Evolutionary conservation across 2,113 vertebrate genomes (phyloP).

Genomic region (Stegostoma tigrinum): DNA sequence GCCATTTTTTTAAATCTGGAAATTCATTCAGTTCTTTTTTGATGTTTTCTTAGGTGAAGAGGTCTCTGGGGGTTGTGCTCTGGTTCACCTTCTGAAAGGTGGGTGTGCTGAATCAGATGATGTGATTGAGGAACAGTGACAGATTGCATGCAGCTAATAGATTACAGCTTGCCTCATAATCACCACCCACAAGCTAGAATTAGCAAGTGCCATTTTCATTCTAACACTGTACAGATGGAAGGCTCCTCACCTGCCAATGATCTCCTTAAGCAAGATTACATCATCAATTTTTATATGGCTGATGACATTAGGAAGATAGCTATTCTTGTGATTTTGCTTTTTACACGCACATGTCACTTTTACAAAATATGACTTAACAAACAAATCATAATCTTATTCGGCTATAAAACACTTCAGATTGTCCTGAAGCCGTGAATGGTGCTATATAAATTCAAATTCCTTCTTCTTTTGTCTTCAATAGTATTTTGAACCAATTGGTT

Average conservation of each 20-base stretch:
- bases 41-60: background rate
- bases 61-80: background rate
- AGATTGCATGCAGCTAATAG: conserved; percentile 12
- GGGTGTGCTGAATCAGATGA: background rate
- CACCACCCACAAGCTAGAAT: background rate
- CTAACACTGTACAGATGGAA: background rate
- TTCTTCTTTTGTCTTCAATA: background rate
- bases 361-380: background rate
- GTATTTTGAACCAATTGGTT: background rate
- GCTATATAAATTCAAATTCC: background rate
- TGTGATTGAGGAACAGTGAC: background rate
- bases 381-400: background rate
- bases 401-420: background rate
- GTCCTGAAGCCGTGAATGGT: background rate
- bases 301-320: background rate
- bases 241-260: background rate
- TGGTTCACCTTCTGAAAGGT: background rate
- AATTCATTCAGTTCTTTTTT: background rate
- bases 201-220: background rate
- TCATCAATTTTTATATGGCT: background rate
- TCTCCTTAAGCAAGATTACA: background rate
- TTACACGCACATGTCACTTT: background rate
- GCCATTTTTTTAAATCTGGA: background rate
- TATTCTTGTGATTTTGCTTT: background rate
- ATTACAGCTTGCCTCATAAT: background rate